Evolutionary conservation across 1,140 invertebrate species (phyloP), one percentile per base, ranked within the genome.

Genomic region (Drosophila novamexicana): DNA sequence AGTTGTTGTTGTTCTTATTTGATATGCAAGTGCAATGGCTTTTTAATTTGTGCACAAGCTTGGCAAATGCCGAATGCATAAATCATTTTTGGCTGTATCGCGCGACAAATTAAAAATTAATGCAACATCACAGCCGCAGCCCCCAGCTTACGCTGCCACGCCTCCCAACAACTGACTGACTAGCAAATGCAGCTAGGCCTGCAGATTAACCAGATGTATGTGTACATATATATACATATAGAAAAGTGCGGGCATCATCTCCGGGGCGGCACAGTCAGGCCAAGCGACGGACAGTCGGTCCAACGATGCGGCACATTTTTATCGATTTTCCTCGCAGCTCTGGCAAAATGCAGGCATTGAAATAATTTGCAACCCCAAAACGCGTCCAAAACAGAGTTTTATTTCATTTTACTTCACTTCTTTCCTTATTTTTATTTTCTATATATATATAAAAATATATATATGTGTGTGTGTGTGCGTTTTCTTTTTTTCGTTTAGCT

Each of bases 351-450:
- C 83, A 88, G 76, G 79, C 76, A 73, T 32, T 54, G 67, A 75
- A 83, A 62, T 76, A 80, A 58, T 86, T 88, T 88, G 83, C 83
- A 88, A 88, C 83, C 83, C 83, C 84, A 89, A 89, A 88, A 77
- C 72, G 52, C 72, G 59, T 53, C 58, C 52, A 62, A 49, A 59
- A 52, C 42, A 54, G 22, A 53, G 73, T 82, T 75, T 88, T 81
- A 71, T 63, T 54, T 52, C 29, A 34, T 66, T 71, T 71, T 44
- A 71, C 47, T 59, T 67, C 52, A 52, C 59, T 44, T 29, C 45
- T 42, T 34, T 32, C 40, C 56, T 32, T 45, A 29, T 18, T 58
- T 61, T 54, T 40, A 36, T 53, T 40, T 58, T 39, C 44, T 75
- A 49, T 76, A 29, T 68, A 44, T 57, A 34, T 49, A 22, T 49